These are phyloP conservation scores for Phyllotreta striolata DNA, from an alignment of 2,888 invertebrate species.

Conservation along the genomic window DNA sequence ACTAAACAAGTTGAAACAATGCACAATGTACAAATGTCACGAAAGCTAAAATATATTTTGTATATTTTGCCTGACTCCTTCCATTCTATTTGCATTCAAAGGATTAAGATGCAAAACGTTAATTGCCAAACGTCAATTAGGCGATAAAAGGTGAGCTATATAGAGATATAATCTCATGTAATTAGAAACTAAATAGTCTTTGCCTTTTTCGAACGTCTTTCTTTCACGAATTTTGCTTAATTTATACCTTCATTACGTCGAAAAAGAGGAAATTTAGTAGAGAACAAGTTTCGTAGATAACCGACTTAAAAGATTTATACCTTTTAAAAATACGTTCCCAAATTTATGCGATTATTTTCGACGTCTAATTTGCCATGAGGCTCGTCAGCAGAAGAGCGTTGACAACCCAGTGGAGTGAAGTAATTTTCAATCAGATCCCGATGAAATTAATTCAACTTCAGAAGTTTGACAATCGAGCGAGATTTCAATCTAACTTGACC, in stretches of 20 bases:
- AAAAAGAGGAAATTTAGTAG: slow-evolving; percentile 18
- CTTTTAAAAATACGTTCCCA: too few species aligned
- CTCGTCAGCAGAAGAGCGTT: slow-evolving; percentile 27
- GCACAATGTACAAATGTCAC: too few species aligned
- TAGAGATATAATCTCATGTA: too few species aligned
- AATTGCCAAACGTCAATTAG: too few species aligned
- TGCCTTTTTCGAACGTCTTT: too few species aligned
- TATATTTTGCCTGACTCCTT: too few species aligned
- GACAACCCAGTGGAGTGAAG: slow-evolving; percentile 23
- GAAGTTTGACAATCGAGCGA: slow-evolving; percentile 31
- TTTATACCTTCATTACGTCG: slow-evolving; percentile 29
- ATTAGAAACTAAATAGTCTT: too few species aligned
- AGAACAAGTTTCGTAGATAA: slow-evolving; percentile 20
- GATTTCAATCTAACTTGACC: slow-evolving; percentile 28
- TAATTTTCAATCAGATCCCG: slow-evolving; percentile 25
- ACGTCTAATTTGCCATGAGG: slow-evolving; percentile 1
- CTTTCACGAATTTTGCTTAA: slow-evolving; percentile 7
- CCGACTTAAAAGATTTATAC: neutral
- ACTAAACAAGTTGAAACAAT: too few species aligned
- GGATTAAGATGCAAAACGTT: too few species aligned
- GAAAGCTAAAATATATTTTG: too few species aligned
- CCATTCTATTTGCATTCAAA: too few species aligned
- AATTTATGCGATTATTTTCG: neutral
- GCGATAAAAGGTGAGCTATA: too few species aligned
- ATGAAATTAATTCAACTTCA: slow-evolving; percentile 35